Base-by-base conservation (phyloP, 1,140 invertebrate genomes). In the Drosophila yakuba region DNA sequence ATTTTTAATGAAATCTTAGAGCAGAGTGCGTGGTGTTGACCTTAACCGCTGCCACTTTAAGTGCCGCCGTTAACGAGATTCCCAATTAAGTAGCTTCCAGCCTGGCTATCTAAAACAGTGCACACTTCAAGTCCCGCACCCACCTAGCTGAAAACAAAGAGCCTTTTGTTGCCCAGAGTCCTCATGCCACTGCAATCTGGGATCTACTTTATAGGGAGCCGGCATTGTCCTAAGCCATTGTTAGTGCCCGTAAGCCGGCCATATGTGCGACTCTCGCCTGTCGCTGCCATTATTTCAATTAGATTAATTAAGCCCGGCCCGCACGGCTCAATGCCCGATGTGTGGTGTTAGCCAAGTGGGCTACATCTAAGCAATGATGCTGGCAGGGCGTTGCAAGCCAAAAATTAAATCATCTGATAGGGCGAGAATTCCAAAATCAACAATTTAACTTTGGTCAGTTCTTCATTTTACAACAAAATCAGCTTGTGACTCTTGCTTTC, bases 251-350 rank as follows among this genome's bases (percentile, higher is more conserved):
- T 52, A 56, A 45, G 39, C 54, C 35, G 39, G 17, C 39, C 56
- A 52, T 76, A 60, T 77, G 72, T 56, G 50, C 20, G 15, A 48
- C 52, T 43, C 38, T 55, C 44, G 50, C 44, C 67, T 75, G 77
- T 60, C 55, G 54, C 17, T 77, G 57, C 23, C 74, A 76, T 77
- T 48, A 45, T 45, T 74, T 77, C 56, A 58, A 83, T 83, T 66
- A 54, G 58, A 82, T 82, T 82, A 69, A 69, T 82, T 69, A 69
- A 47, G 48, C 47, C 36, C 39, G 39, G 44, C 43, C 66, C 54
- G 55, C 50, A 52, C 50, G 36, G 36, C 48, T 54, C 15, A 17
- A 50, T 48, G 32, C n/a, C 38, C 28, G 17, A 41, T 20, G 39
- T 41, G 15, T 7, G 45, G n/a, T 38, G 15, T 28, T 28, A 32